phyloP scores from a whole-genome alignment of 2,888 invertebrate species.

The Heterodera filipjevi region DNA sequence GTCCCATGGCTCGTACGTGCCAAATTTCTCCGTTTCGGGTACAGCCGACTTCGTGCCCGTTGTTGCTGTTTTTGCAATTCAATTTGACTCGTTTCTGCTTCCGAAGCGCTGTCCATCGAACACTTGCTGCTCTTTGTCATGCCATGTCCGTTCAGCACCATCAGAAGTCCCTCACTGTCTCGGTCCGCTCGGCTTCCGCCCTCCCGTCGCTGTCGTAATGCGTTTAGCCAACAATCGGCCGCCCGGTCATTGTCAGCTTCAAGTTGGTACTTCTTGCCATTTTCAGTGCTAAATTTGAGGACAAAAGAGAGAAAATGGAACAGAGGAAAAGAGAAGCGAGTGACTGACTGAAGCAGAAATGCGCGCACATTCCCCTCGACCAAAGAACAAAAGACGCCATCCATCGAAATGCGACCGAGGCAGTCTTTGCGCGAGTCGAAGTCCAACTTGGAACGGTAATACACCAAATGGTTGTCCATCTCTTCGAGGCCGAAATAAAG shows the following conservation, averaged over 20 bases:
- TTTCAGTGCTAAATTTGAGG: conserved; percentile 45
- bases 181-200: conserved; percentile 1
- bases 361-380: conserved; percentile 49
- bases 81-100: conserved; percentile 19
- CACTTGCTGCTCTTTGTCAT: conserved; percentile 28
- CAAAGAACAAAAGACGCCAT: conserved; percentile 48
- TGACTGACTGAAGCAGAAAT: conserved; percentile 55
- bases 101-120: conserved; percentile 23
- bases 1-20: background rate
- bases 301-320: background rate
- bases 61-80: background rate
- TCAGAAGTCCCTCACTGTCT: conserved; percentile 27
- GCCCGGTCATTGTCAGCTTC: conserved; percentile 69
- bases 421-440: conserved; percentile 45
- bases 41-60: background rate
- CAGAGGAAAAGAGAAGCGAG: background rate
- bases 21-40: background rate
- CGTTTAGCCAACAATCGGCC: conserved; percentile 69
- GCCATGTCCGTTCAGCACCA: conserved; percentile 7
- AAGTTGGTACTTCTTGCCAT: conserved; percentile 62
- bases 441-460: conserved; percentile 54
- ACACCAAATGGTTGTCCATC: conserved; percentile 51
- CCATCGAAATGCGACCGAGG: conserved; percentile 48
- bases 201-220: conserved; percentile 66
- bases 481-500: conserved; percentile 60